Evolutionary conservation across 2,797 vertebrate genomes (phyloP), one percentile per base, ranked within the genome.

Genomic region (Mormyrops attenuatus): DNA sequence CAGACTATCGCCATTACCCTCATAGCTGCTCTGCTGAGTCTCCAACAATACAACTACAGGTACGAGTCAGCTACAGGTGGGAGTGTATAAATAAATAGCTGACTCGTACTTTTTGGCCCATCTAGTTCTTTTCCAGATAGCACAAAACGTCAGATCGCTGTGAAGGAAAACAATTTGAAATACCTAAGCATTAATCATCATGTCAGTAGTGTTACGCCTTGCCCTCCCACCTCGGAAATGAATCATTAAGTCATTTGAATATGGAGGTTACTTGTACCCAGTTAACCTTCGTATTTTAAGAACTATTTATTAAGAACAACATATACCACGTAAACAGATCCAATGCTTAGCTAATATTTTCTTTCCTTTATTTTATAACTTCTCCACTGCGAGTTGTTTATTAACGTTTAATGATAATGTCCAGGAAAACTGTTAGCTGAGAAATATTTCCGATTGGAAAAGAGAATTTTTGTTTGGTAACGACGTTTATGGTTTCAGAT

Each of bases 401-500:
- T 80, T 44, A n/a, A 47, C 15, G 0, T 20, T 41, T 80, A 80
- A 60, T 22, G 57, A 7, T 60, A 53, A 53, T 17, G 57, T n/a
- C n/a, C n/a, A 60, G 20, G n/a, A 60, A 60, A 60, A 38, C 4
- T 41, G 73, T 80, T 47, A 80, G 17, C 73, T 47, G 73, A 44
- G 73, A n/a, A 9, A 80, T 47, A 80, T 69, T 34, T 69, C 30
- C 13, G 30, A 73, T 38, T 80, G 73, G 41, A 80, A 47, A n/a
- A 47, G 34, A 80, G 5, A 41, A 9, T 38, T 15, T 11, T 34
- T 77, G 1, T 17, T 20, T 47, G n/a, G 34, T 80, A 44, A 80
- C 2, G 2, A 15, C 88, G 11, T 55, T 55, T 44, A 38, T 47
- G 80, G 88, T 82, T 91, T 85, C 88, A 88, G 91, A 89, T 91